Percentiles rank a stretch among this genome's conserved stretches.
phyloP scores from a whole-genome alignment of 1,140 invertebrate genomes.

The Idris sp. region DNA sequence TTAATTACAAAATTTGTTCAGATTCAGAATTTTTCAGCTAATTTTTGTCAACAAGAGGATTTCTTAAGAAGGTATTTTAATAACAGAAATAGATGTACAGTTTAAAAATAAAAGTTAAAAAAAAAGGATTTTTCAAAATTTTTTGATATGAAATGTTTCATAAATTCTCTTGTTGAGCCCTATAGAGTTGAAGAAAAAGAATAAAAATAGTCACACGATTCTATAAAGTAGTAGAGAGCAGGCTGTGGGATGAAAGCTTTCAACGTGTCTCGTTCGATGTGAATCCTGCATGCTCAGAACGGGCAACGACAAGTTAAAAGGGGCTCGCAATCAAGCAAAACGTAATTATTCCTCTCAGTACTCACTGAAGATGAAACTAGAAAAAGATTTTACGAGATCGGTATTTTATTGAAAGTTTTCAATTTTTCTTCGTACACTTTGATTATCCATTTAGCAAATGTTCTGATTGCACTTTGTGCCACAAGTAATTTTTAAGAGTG shows the following conservation, averaged over 20 bases:
- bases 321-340: conserved; percentile 58
- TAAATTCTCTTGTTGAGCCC: conserved; percentile 38
- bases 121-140: conserved; percentile 28
- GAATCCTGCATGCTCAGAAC: conserved; percentile 54
- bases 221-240: conserved; percentile 60
- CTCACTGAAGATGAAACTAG: conserved; percentile 40
- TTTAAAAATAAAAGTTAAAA: conserved; percentile 13
- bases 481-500: conserved; percentile 20
- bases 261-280: conserved; percentile 55
- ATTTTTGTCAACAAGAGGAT: too few species aligned
- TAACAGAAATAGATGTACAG: too few species aligned
- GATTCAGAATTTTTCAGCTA: too few species aligned
- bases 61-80: too few species aligned
- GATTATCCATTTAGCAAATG: conserved; percentile 18
- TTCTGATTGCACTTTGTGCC: conserved; percentile 7
- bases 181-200: conserved; percentile 22
- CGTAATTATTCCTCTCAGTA: conserved; percentile 53
- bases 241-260: conserved; percentile 56
- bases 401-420: conserved; percentile 50
- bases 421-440: conserved; percentile 36
- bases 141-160: conserved; percentile 32
- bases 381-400: conserved; percentile 52
- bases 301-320: conserved; percentile 58
- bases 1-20: too few species aligned
- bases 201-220: conserved; percentile 45